A percentile compares a stretch with the other conserved stretches of the same genome.
Conservation (phyloP, 2,797 vertebrate genomes). For the Scyliorhinus canicula region DNA sequence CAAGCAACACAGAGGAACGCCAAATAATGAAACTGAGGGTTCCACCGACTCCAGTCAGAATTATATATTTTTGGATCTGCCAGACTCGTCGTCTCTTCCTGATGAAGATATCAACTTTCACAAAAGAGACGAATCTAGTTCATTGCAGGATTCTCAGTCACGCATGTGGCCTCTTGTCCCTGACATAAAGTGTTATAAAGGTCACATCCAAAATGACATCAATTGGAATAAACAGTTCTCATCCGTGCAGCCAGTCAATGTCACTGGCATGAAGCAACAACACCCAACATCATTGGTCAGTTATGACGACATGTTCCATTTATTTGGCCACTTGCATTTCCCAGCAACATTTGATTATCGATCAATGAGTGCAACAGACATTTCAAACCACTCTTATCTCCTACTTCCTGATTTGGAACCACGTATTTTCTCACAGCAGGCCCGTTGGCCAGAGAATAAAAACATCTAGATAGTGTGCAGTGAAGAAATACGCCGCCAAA, state of each 20-base stretch:
- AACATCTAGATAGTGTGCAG: background rate
- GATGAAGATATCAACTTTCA: background rate
- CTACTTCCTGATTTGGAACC: conserved; percentile 44
- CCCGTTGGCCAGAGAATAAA: conserved; percentile 29
- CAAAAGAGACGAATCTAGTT: background rate
- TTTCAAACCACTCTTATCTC: conserved; percentile 61
- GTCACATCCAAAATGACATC: background rate
- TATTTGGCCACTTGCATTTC: conserved; percentile 21
- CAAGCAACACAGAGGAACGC: conserved; percentile 38
- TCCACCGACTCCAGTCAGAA: conserved; percentile 47
- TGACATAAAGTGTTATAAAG: background rate
- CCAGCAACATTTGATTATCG: conserved; percentile 21
- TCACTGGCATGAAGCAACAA: conserved; percentile 1
- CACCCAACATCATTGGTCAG: background rate
- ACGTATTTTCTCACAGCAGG: conserved; percentile 37
- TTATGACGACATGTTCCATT: conserved; percentile 28
- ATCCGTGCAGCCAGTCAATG: conserved; percentile 1
- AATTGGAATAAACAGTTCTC: background rate
- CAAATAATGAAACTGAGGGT: conserved; percentile 39
- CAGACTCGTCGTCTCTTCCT: conserved; percentile 38
- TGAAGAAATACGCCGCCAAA: background rate
- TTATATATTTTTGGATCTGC: conserved; percentile 61
- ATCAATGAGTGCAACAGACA: conserved; percentile 44
- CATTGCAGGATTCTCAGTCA: background rate
- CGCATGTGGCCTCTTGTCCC: background rate